A percentile compares a stretch with the other conserved stretches of the same genome.
Conservation (phyloP, 2,797 vertebrate genomes). For the Microchirus variegatus region DNA sequence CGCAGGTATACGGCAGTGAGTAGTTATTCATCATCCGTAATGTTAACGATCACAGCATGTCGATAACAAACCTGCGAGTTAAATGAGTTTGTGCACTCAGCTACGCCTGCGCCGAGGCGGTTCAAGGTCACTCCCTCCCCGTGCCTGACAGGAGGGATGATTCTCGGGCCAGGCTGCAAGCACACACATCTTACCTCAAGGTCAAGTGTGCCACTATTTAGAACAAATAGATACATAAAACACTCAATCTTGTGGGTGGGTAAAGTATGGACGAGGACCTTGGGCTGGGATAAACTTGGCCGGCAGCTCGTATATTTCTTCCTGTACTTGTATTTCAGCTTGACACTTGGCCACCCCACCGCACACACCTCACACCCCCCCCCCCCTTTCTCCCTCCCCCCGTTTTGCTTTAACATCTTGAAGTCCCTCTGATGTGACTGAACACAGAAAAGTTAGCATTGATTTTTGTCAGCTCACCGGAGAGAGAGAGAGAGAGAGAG, state of each 20-base stretch:
- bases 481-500: conserved; percentile 39
- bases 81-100: conserved; percentile 85
- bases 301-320: conserved; percentile 68
- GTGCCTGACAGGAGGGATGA: conserved; percentile 80
- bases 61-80: conserved; percentile 81
- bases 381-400: background rate
- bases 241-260: conserved; percentile 74
- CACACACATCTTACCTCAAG: conserved; percentile 79
- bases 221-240: conserved; percentile 83
- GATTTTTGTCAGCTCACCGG: conserved; percentile 64
- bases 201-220: conserved; percentile 83
- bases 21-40: conserved; percentile 84
- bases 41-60: conserved; percentile 84
- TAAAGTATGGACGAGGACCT: conserved; percentile 71
- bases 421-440: conserved; percentile 57
- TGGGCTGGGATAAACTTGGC: conserved; percentile 71
- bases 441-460: conserved; percentile 66
- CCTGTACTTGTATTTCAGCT: conserved; percentile 75
- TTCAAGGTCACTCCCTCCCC: conserved; percentile 81
- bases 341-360: conserved; percentile 59
- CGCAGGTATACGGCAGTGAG: conserved; percentile 71
- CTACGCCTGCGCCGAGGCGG: conserved; percentile 72
- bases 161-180: conserved; percentile 65
- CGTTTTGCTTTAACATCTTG: conserved; percentile 29
- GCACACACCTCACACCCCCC: conserved; percentile 1